These are phyloP conservation scores for Callaeas wilsoni DNA, from an alignment of 2,113 vertebrate genomes.

Conservation along the genomic window DNA sequence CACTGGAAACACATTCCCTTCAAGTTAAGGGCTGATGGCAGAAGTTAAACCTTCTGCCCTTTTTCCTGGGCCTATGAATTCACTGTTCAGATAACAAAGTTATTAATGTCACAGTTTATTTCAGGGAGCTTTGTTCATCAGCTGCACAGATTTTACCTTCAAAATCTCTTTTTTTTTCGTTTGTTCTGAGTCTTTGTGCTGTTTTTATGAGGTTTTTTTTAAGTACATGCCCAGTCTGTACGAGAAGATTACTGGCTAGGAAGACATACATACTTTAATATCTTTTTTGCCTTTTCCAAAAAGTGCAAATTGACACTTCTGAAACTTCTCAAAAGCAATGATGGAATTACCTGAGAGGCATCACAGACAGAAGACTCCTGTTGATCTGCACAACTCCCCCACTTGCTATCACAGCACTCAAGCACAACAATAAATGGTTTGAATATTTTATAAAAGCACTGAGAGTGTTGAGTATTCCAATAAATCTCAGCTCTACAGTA, in stretches of 20 bases:
- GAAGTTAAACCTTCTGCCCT: neutral
- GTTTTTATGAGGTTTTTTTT: neutral
- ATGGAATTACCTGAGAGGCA: neutral
- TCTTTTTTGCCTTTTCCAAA: neutral
- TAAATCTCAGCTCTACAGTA: neutral
- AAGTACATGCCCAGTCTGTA: neutral
- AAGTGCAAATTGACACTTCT: neutral
- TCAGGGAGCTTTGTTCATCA: neutral
- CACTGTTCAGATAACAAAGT: neutral
- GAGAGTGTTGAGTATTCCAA: neutral
- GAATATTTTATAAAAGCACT: neutral
- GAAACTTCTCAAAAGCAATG: neutral
- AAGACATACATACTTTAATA: neutral
- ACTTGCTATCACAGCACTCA: neutral
- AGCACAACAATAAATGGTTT: neutral
- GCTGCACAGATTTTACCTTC: neutral
- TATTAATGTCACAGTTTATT: neutral
- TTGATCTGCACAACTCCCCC: neutral
- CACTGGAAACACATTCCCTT: slow-evolving; percentile 37
- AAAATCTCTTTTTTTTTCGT: neutral
- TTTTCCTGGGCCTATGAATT: neutral
- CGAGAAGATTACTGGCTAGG: neutral
- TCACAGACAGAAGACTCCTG: neutral
- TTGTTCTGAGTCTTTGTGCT: neutral
- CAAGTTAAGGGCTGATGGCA: neutral